Conservation (phyloP, 2,113 vertebrate species). For the Cynoglossus semilaevis region DNA sequence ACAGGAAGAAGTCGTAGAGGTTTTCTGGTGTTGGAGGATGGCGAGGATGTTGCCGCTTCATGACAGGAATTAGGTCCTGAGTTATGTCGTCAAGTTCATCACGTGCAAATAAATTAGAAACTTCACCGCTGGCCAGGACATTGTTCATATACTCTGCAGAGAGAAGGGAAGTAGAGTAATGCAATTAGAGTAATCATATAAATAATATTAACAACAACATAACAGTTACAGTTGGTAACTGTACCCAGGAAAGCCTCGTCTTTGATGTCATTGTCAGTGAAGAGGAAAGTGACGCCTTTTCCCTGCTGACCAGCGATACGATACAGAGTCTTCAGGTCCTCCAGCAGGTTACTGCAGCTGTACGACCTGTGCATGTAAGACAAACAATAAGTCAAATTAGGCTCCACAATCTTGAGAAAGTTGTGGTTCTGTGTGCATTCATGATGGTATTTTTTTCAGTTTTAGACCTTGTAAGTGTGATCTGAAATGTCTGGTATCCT, state of each 20-base stretch:
- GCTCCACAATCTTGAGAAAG: not conserved
- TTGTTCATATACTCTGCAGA: slow-evolving; percentile 83
- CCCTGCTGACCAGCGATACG: slow-evolving; percentile 81
- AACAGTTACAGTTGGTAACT: not conserved
- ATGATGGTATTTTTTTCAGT: not conserved
- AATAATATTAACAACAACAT: not conserved
- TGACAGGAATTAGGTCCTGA: slow-evolving; percentile 77
- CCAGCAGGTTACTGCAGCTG: slow-evolving; percentile 79
- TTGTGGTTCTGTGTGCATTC: not conserved
- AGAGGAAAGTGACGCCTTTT: slow-evolving; percentile 80
- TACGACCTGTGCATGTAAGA: slow-evolving; percentile 73
- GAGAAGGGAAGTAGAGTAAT: not conserved
- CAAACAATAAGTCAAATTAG: not conserved
- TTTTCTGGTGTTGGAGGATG: slow-evolving; percentile 75
- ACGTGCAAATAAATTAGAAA: slow-evolving; percentile 83
- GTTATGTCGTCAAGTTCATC: slow-evolving; percentile 84
- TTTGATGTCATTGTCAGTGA: slow-evolving; percentile 85
- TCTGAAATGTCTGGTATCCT: slow-evolving; percentile 83
- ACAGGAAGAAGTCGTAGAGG: slow-evolving; percentile 83
- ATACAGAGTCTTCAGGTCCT: slow-evolving; percentile 83
- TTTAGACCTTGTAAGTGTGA: slow-evolving; percentile 80
- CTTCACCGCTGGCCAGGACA: slow-evolving; percentile 81
- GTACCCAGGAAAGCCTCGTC: slow-evolving; percentile 81
- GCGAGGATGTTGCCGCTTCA: slow-evolving; percentile 80
- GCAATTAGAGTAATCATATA: not conserved